Evolutionary conservation across 2,888 invertebrate genomes (phyloP).

Genomic region (Drosophila putrida): DNA sequence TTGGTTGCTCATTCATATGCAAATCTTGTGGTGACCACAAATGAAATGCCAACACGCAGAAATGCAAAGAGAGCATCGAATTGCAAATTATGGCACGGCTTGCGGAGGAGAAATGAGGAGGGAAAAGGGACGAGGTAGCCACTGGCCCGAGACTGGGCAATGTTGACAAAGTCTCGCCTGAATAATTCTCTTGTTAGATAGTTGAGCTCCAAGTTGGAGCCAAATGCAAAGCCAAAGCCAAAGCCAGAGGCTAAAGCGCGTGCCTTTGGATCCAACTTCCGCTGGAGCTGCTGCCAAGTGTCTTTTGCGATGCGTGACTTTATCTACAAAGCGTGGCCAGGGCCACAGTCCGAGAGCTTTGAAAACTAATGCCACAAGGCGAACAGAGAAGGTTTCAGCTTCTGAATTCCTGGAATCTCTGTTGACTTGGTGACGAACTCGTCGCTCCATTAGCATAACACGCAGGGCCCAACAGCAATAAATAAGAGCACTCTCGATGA

Average conservation of each 20-base stretch:
- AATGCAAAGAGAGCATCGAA: slow-evolving; percentile 80
- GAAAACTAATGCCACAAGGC: slow-evolving; percentile 43
- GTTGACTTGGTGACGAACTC: slow-evolving; percentile 71
- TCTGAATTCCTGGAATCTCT: slow-evolving; percentile 66
- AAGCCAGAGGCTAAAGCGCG: slow-evolving; percentile 58
- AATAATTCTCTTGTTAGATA: slow-evolving; percentile 69
- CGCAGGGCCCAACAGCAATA: slow-evolving; percentile 13
- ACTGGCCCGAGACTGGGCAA: slow-evolving; percentile 14
- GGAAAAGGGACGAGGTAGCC: neutral
- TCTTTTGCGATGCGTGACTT: slow-evolving; percentile 73
- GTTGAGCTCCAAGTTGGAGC: slow-evolving; percentile 13
- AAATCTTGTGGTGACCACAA: slow-evolving; percentile 73
- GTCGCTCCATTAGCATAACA: slow-evolving; percentile 77
- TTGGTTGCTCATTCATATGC: slow-evolving; percentile 74
- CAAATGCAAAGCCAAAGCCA: slow-evolving; percentile 13
- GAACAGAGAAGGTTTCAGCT: slow-evolving; percentile 8
- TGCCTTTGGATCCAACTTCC: slow-evolving; percentile 76
- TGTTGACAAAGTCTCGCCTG: slow-evolving; percentile 74
- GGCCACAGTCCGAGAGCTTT: slow-evolving; percentile 45
- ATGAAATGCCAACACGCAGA: slow-evolving; percentile 81
- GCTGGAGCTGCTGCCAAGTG: slow-evolving; percentile 51
- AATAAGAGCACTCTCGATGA: neutral
- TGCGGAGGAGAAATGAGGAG: neutral
- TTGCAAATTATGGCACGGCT: slow-evolving; percentile 71
- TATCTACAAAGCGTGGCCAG: slow-evolving; percentile 62